These are phyloP conservation scores for Sialis lutaria DNA, from an alignment of 2,888 invertebrate genomes.

Conservation along the genomic window DNA sequence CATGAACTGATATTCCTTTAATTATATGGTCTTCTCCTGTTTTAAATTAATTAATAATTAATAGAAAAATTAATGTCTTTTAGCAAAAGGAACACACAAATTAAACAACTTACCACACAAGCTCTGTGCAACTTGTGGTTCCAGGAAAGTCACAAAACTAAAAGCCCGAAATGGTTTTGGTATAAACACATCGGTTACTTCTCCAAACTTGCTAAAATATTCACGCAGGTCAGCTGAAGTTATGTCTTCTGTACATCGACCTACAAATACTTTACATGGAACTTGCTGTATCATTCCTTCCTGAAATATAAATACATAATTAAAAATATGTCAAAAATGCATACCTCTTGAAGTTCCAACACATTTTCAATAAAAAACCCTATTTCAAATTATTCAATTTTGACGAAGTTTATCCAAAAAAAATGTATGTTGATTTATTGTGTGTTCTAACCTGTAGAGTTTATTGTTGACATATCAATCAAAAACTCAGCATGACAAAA, in stretches of 20 bases:
- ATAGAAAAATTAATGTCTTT: background rate
- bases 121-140: conserved; percentile 61
- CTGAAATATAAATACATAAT: conserved; percentile 14
- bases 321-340: background rate
- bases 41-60: too few relatives aligned
- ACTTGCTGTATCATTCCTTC: conserved; percentile 47
- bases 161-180: conserved; percentile 72
- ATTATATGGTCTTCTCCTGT: conserved; percentile 56
- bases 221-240: conserved; percentile 60
- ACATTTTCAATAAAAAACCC: background rate
- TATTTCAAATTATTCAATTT: too few relatives aligned
- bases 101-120: conserved; percentile 36
- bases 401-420: too few relatives aligned
- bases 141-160: conserved; percentile 69
- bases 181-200: conserved; percentile 73
- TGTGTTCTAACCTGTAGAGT: too few relatives aligned
- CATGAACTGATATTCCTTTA: conserved; percentile 71
- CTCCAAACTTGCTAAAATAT: conserved; percentile 63
- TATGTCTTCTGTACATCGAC: conserved; percentile 65
- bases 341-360: background rate
- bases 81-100: background rate
- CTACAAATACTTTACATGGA: conserved; percentile 69
- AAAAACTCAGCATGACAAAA: too few relatives aligned
- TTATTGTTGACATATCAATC: too few relatives aligned
- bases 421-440: too few relatives aligned